Evolutionary conservation across 2,797 vertebrate species (phyloP), one percentile per base, ranked within the genome.

Genomic region (Aythya fuligula): DNA sequence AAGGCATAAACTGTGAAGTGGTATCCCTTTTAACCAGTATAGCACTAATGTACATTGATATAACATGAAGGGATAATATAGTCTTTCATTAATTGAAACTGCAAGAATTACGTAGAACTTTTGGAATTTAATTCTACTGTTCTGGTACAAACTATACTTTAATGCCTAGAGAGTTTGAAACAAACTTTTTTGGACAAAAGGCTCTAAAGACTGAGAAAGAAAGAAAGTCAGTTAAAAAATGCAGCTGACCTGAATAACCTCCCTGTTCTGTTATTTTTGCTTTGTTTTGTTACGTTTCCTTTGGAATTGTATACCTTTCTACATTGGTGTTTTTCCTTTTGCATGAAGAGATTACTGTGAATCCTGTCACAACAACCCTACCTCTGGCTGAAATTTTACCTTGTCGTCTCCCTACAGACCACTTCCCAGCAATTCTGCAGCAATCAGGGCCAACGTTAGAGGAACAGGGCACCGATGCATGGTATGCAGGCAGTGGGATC

Each of bases 1-100:
- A 93, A 65, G 58, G 69, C 93, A 94, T 22, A 76, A 96, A 89
- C 62, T 89, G 81, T 58, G 61, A 88, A 87, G 51, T 39, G 66
- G 66, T 85, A 19, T 89, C 72, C 79, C 60, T 96, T 95, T 91
- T 79, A 90, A 87, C 73, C 64, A 85, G 24, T 41, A 36, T 8
- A 85, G n/a, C 78, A 51, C 39, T 76, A 64, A 89, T 17, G n/a
- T 19, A 32, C 43, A 58, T 3, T 82, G 76, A 83, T 83, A 71
- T 2, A 94, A 81, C 24, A 28, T 8, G 2, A 58, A 85, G 49
- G 39, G 30, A 39, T 58, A 74, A 53, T 36, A 22, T 7, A 67
- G 36, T 12, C 57, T 54, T 71, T 57, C 53, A 41, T 61, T 2
- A 90, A 57, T 6, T 28, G 51, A 80, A 84, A 43, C 27, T 28